Percentiles rank a stretch among this genome's conserved stretches.
Conservation (phyloP, 2,797 vertebrate genomes). For the Dallia pectoralis region DNA sequence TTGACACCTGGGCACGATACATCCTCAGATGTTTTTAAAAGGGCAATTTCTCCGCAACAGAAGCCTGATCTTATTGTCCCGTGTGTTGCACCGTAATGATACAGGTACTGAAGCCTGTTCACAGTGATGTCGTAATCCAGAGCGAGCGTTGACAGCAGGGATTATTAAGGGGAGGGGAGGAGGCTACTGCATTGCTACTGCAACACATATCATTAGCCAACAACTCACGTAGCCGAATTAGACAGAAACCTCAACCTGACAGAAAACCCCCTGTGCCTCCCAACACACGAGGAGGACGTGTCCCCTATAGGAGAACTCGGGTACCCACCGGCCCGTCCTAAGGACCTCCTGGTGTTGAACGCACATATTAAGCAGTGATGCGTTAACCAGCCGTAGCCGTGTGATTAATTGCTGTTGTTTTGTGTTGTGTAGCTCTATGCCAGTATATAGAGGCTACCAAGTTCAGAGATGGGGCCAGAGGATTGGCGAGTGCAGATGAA, state of each 20-base stretch:
- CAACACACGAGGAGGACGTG: background rate
- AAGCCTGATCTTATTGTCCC: background rate
- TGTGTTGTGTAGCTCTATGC: conserved; percentile 97
- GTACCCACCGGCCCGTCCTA: background rate
- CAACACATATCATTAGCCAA: background rate
- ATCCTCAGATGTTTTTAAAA: background rate
- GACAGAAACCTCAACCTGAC: background rate
- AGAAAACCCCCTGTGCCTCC: background rate
- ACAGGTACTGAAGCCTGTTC: conserved; percentile 1
- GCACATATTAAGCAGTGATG: conserved; percentile 62
- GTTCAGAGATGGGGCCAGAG: conserved; percentile 93
- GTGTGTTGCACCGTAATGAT: background rate
- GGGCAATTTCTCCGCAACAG: background rate
- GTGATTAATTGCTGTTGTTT: conserved; percentile 79
- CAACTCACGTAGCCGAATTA: background rate
- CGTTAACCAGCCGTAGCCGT: conserved; percentile 47
- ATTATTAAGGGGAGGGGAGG: conserved; percentile 41
- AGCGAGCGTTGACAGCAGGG: conserved; percentile 15
- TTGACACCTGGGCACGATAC: no score
- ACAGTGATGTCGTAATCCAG: conserved; percentile 16
- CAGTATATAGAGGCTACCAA: conserved; percentile 99
- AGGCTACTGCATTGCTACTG: conserved; percentile 11
- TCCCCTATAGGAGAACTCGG: conserved; percentile 14
- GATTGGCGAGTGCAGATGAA: conserved; percentile 82
- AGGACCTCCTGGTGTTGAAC: background rate